These are phyloP conservation scores for Netelia inedita DNA, from an alignment of 2,888 invertebrate species.

Conservation along the genomic window DNA sequence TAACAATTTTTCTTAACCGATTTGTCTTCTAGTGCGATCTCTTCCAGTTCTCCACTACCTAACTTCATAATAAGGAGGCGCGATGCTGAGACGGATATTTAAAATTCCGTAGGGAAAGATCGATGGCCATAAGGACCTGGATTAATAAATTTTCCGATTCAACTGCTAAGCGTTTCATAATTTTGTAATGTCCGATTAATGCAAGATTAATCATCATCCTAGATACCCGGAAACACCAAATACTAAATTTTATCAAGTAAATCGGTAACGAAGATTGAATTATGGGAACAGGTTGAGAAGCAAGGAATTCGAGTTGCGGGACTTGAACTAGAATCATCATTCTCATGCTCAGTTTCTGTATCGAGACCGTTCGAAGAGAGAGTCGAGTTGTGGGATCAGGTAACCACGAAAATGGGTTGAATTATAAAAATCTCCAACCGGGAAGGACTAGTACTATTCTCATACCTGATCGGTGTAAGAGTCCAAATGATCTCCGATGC, in stretches of 20 bases:
- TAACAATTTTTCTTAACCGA: neutral
- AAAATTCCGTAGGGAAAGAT: too few species aligned
- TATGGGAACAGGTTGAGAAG: neutral
- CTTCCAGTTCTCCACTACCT: too few species aligned
- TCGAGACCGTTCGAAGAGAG: neutral
- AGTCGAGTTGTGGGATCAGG: neutral
- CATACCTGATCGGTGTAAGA: conserved; percentile 76
- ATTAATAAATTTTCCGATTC: too few species aligned
- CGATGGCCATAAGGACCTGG: too few species aligned
- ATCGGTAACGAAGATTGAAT: neutral
- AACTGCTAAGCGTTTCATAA: too few species aligned
- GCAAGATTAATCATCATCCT: too few species aligned
- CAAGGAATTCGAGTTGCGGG: neutral
- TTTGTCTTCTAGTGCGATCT: too few species aligned
- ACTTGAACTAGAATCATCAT: neutral
- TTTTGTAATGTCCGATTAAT: too few species aligned
- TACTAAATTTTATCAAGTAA: neutral
- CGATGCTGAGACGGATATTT: too few species aligned
- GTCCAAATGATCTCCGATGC: conserved; percentile 73
- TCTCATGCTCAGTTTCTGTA: neutral
- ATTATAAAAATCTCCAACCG: neutral
- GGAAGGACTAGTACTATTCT: conserved; percentile 9
- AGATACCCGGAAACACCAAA: too few species aligned
- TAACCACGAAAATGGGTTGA: neutral
- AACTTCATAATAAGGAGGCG: too few species aligned